Conservation (phyloP, 2,888 invertebrate genomes). For the Ornithoptera priamus region DNA sequence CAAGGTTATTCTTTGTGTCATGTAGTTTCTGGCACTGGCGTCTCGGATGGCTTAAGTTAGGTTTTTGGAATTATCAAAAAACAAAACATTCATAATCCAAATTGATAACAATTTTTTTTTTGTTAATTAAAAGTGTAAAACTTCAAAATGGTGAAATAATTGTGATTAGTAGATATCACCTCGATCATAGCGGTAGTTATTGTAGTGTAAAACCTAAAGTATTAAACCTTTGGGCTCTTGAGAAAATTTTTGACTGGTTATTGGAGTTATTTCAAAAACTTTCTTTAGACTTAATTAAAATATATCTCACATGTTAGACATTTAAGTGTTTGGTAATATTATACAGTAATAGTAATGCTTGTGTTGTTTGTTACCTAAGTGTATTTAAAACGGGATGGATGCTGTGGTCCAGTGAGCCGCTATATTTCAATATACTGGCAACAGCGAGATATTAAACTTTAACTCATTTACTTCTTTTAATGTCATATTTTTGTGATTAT, state of each 20-base stretch:
- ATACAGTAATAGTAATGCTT: constrained; percentile 31
- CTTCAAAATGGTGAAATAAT: neutral
- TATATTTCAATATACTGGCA: no score
- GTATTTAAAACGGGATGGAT: neutral
- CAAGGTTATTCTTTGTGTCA: no score
- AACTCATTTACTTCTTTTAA: no score
- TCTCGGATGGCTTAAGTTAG: no score
- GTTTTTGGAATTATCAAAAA: neutral
- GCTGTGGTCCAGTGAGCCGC: no score
- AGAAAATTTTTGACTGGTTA: constrained; percentile 29
- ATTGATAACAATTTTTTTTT: neutral
- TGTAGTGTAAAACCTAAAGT: constrained; percentile 18
- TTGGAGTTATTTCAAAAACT: constrained; percentile 20
- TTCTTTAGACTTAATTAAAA: constrained; percentile 28
- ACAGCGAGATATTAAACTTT: no score
- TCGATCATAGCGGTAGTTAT: neutral
- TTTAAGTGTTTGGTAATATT: constrained; percentile 37
- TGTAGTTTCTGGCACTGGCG: no score
- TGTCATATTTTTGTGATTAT: no score
- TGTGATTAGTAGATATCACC: neutral
- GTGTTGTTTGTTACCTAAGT: constrained; percentile 23
- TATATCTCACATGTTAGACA: constrained; percentile 24
- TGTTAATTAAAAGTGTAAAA: neutral
- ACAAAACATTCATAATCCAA: neutral
- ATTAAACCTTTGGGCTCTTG: constrained; percentile 20